Conservation (phyloP, 2,113 vertebrate species). For the Podocnemis expansa region DNA sequence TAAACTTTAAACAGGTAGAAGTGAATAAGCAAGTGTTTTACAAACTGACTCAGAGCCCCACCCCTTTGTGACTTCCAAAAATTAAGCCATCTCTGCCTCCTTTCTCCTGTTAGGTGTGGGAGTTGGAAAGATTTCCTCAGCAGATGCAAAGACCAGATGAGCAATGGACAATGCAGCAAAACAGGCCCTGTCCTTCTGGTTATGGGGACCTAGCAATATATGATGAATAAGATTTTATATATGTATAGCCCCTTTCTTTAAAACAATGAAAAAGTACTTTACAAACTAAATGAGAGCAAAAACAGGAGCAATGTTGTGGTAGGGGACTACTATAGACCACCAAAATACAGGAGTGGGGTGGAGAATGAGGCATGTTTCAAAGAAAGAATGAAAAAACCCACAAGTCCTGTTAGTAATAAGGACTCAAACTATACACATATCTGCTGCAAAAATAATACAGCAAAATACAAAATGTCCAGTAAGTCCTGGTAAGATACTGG, state of each 20-base stretch:
- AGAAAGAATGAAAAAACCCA: neutral
- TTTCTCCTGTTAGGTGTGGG: neutral
- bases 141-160: fast-evolving
- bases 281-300: neutral
- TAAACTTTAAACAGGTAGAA: constrained; percentile 31
- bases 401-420: neutral
- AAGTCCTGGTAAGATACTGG: neutral
- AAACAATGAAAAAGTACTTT: neutral
- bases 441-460: neutral
- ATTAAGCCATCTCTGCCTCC: constrained; percentile 52
- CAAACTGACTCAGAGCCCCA: constrained; percentile 72
- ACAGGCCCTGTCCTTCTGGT: neutral
- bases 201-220: neutral
- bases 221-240: neutral
- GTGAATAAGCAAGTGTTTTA: constrained; percentile 58
- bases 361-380: neutral
- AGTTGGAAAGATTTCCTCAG: neutral
- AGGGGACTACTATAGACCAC: neutral
- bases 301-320: neutral
- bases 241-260: neutral
- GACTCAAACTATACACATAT: neutral
- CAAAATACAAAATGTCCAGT: neutral
- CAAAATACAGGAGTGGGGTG: neutral
- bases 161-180: fast-evolving
- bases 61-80: constrained; percentile 32